Evolutionary conservation across 2,113 vertebrate genomes (phyloP).

Genomic region (Fregata magnificens): DNA sequence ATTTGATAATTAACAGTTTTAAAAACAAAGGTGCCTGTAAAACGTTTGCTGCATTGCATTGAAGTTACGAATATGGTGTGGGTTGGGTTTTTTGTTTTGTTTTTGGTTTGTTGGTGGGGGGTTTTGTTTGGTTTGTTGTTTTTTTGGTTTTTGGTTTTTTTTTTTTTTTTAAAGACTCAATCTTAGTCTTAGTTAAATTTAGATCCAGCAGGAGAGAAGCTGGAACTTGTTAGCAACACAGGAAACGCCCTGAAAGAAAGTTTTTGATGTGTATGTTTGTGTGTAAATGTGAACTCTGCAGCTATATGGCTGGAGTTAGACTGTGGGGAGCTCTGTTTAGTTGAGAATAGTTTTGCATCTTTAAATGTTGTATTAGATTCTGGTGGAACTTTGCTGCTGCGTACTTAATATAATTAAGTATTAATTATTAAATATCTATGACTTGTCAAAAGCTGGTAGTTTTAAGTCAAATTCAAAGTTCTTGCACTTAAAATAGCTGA

Average conservation of each 20-base stretch:
- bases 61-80: rapidly evolving
- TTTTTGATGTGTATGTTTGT: slow-evolving; percentile 35
- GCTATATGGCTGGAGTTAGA: neutral
- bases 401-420: neutral
- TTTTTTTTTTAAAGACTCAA: neutral
- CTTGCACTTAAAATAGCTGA: neutral
- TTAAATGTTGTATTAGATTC: neutral
- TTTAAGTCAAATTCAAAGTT: neutral
- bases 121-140: neutral
- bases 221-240: slow-evolving; percentile 51
- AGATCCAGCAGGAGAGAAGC: slow-evolving; percentile 24
- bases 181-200: slow-evolving; percentile 30
- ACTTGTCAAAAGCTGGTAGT: neutral
- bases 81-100: neutral
- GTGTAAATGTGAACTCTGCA: neutral
- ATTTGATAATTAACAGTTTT: neutral
- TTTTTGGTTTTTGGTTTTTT: neutral
- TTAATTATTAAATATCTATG: neutral
- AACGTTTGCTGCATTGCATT: neutral
- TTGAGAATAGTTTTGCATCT: neutral
- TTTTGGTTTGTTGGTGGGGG: neutral
- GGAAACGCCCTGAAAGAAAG: slow-evolving; percentile 9
- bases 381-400: neutral
- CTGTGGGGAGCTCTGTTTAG: neutral
- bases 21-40: neutral